Conservation (phyloP, 2,888 invertebrate species). For the Epinotia brunnichana region DNA sequence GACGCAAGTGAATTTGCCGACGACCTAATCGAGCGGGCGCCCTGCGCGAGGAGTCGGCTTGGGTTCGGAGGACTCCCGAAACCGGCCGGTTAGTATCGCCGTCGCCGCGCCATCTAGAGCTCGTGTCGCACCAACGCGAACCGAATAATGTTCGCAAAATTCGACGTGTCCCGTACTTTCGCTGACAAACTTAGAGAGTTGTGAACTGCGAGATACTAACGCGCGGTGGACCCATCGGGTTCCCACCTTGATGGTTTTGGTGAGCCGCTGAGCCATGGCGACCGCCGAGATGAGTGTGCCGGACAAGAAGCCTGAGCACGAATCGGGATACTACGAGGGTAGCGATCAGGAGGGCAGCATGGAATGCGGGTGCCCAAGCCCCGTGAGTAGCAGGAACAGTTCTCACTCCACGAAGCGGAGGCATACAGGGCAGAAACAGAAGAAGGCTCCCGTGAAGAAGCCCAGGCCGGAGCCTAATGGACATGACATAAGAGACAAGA, state of each 20-base stretch:
- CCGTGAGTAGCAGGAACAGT: conserved; percentile 77
- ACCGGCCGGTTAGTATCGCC: conserved; percentile 55
- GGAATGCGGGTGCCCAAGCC: conserved; percentile 80
- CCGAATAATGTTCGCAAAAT: conserved; percentile 66
- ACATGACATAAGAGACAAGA: conserved; percentile 64
- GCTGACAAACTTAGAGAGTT: conserved; percentile 62
- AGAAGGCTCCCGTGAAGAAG: conserved; percentile 71
- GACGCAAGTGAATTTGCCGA: conserved; percentile 58
- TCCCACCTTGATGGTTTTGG: conserved; percentile 71
- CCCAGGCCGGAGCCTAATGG: conserved; percentile 69
- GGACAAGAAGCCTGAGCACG: conserved; percentile 88
- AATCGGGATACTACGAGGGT: conserved; percentile 93
- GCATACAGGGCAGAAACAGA: conserved; percentile 70
- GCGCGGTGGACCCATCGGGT: conserved; percentile 46
- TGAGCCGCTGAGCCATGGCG: conserved; percentile 77
- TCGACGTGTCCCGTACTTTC: conserved; percentile 78
- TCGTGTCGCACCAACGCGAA: conserved; percentile 64
- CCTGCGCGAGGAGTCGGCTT: conserved; percentile 49
- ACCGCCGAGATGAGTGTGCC: conserved; percentile 85
- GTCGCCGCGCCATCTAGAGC: conserved; percentile 72
- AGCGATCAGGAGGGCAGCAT: conserved; percentile 86
- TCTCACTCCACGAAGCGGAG: conserved; percentile 75
- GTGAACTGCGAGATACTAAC: conserved; percentile 50
- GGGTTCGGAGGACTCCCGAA: conserved; percentile 58
- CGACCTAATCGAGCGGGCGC: conserved; percentile 58